phyloP scores from a whole-genome alignment of 2,113 vertebrate genomes.

The Epinephelus lanceolatus region DNA sequence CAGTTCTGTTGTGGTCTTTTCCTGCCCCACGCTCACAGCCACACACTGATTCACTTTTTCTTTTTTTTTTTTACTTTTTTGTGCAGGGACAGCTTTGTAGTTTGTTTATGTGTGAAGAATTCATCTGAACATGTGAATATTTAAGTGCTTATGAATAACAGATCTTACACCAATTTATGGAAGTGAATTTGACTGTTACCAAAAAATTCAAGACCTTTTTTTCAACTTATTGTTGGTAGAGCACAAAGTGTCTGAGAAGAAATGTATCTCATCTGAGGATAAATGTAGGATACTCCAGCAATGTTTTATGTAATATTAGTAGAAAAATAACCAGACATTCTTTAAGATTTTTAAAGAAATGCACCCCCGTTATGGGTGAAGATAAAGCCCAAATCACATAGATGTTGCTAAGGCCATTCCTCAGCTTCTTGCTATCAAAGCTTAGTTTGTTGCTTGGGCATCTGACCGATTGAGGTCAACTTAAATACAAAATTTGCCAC shows the following conservation, averaged over 20 bases:
- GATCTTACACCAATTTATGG: background rate
- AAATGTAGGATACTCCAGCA: background rate
- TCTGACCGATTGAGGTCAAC: background rate
- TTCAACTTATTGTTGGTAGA: background rate
- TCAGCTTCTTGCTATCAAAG: background rate
- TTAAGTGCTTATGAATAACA: slow-evolving; percentile 32
- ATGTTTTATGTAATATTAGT: background rate
- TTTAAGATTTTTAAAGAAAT: background rate
- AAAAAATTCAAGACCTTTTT: background rate
- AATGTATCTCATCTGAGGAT: background rate
- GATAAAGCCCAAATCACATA: background rate
- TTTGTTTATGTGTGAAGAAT: slow-evolving; percentile 31
- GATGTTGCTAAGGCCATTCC: background rate
- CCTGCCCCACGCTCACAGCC: slow-evolving; percentile 40
- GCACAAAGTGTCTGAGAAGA: background rate
- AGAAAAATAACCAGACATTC: background rate
- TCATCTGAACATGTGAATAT: slow-evolving; percentile 34
- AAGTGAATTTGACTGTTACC: slow-evolving; percentile 8
- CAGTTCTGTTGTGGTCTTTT: slow-evolving; percentile 58
- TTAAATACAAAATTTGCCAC: background rate
- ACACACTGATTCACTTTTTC: slow-evolving; percentile 20
- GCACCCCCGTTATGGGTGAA: background rate
- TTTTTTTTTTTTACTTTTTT: background rate
- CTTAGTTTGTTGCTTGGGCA: background rate
- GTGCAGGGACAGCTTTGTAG: slow-evolving; percentile 7